Percentiles rank a stretch among this genome's conserved stretches.
Conservation (phyloP, 2,888 invertebrate species). For the Celastrina argiolus region DNA sequence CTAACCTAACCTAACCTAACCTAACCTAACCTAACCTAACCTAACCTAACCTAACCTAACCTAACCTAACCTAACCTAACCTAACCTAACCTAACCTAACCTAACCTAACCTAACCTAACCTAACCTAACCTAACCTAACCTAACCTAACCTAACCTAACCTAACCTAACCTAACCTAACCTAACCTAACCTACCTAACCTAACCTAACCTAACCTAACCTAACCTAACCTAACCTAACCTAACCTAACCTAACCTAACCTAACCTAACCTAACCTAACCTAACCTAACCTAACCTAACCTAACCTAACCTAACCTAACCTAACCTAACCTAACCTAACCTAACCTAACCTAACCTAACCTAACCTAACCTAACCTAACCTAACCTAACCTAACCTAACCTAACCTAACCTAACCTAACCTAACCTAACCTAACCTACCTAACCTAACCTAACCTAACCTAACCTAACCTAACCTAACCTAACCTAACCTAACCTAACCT, state of each 20-base stretch:
- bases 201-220: conserved; percentile 30
- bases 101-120: no score
- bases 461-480: conserved; percentile 33
- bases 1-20: conserved; percentile 23
- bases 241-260: conserved; percentile 21
- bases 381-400: conserved; percentile 17
- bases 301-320: conserved; percentile 29
- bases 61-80: conserved; percentile 23
- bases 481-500: conserved; percentile 27
- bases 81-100: conserved; percentile 19
- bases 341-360: conserved; percentile 27
- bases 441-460: conserved; percentile 31
- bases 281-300: conserved; percentile 31
- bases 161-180: conserved; percentile 25
- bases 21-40: conserved; percentile 22
- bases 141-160: conserved; percentile 30
- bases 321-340: background rate
- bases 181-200: conserved; percentile 31
- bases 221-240: conserved; percentile 24
- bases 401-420: no score
- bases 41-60: conserved; percentile 23
- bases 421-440: no score
- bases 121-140: conserved; percentile 27
- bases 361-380: conserved; percentile 31
- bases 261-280: conserved; percentile 30